Evolutionary conservation across 35 echinoderm and acorn worm genomes (phyloP).

Genomic region (Lytechinus pictus): DNA sequence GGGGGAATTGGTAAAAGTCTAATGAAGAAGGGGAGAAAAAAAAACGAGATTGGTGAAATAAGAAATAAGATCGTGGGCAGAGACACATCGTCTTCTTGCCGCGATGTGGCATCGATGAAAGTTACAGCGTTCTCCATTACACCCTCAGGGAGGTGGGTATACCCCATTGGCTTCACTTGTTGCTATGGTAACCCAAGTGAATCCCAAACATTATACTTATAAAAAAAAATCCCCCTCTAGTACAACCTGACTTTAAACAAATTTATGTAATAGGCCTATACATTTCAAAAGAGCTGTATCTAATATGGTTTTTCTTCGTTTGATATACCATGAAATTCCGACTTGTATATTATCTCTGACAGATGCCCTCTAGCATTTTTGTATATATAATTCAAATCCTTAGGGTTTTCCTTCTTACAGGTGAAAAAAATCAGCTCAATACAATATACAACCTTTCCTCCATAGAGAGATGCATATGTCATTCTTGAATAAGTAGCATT

Average conservation of each 20-base stretch:
- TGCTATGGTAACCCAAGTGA: neutral
- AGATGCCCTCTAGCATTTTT: no score
- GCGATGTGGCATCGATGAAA: constrained; percentile 1
- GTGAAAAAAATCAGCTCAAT: no score
- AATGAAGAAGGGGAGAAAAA: neutral
- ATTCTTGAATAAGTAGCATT: no score
- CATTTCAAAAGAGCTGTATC: no score
- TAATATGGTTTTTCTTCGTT: no score
- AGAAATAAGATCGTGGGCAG: neutral
- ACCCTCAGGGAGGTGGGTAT: neutral
- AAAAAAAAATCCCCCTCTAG: neutral
- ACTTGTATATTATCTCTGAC: no score
- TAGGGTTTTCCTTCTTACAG: no score
- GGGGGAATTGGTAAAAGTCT: neutral
- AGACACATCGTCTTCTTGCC: neutral
- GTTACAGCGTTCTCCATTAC: constrained; percentile 1
- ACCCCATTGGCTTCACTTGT: neutral
- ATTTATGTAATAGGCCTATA: no score
- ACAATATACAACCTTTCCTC: no score
- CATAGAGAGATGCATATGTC: no score
- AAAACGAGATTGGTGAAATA: neutral
- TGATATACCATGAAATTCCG: no score
- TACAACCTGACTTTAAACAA: neutral
- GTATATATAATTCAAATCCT: no score
- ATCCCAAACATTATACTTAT: neutral